Conservation (phyloP, 2,113 vertebrate genomes). For the Zapus hudsonius region DNA sequence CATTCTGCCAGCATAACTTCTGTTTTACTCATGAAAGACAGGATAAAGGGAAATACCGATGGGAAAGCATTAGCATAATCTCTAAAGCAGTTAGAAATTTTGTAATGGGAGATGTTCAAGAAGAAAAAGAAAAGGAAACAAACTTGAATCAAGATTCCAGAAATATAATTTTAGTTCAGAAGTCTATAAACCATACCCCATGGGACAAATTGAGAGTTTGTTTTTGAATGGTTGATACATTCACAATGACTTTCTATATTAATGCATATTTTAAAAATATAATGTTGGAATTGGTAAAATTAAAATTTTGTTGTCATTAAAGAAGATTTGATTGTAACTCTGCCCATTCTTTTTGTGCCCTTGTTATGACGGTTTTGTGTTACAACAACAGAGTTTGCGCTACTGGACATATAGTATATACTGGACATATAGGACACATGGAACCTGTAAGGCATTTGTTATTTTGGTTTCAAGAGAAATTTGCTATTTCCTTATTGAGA, state of each 20-base stretch:
- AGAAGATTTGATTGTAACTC: slow-evolving; percentile 20
- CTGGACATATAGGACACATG: no score
- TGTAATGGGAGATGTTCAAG: neutral
- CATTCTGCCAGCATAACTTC: neutral
- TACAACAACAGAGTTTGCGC: neutral
- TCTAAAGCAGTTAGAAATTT: slow-evolving; percentile 4
- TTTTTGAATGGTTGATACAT: neutral
- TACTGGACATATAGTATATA: no score
- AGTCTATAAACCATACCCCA: neutral
- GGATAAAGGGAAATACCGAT: neutral
- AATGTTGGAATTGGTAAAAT: neutral
- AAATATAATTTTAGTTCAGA: neutral
- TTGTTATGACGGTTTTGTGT: neutral
- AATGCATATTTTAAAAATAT: neutral
- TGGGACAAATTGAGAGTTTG: neutral
- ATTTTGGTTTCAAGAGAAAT: neutral
- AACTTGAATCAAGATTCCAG: neutral
- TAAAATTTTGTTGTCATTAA: neutral
- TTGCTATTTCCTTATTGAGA: neutral
- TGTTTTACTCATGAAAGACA: neutral
- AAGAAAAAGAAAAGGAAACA: neutral
- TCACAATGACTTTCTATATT: neutral
- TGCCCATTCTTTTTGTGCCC: neutral
- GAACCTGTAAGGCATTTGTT: neutral
- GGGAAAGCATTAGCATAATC: neutral